Percentiles rank a stretch among this genome's conserved stretches.
Conservation (phyloP, 2,113 vertebrate species). For the Tupaia chinensis region DNA sequence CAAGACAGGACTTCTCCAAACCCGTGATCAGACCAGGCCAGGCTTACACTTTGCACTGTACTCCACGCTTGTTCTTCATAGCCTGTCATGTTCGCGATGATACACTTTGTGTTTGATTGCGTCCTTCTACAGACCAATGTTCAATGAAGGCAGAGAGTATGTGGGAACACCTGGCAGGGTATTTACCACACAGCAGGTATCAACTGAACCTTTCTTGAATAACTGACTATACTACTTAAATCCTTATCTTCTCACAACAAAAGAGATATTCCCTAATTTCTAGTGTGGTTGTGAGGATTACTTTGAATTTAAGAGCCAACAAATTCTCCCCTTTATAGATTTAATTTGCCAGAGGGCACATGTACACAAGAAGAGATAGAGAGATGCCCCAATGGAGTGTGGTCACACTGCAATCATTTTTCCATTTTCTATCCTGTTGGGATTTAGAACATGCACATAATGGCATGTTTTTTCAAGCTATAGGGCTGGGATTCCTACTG, state of each 20-base stretch:
- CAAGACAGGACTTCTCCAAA: not conserved
- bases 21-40: not conserved
- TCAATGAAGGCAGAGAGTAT: not conserved
- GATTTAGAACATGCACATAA: too few species aligned
- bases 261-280: not conserved
- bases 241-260: not conserved
- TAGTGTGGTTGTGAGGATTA: not conserved
- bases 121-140: not conserved
- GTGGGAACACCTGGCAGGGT: not conserved
- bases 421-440: too few species aligned
- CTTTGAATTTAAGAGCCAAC: not conserved
- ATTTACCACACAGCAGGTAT: not conserved
- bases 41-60: not conserved
- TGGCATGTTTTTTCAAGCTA: too few species aligned
- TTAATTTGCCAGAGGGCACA: too few species aligned
- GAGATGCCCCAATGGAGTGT: too few species aligned
- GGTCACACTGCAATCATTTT: too few species aligned
- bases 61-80: not conserved
- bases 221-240: not conserved
- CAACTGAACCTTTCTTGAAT: not conserved
- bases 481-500: too few species aligned
- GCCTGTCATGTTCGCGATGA: not conserved
- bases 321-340: not conserved
- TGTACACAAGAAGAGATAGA: too few species aligned
- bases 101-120: not conserved